Conservation (phyloP, 2,888 invertebrate genomes). For the Ectemnius continuus region DNA sequence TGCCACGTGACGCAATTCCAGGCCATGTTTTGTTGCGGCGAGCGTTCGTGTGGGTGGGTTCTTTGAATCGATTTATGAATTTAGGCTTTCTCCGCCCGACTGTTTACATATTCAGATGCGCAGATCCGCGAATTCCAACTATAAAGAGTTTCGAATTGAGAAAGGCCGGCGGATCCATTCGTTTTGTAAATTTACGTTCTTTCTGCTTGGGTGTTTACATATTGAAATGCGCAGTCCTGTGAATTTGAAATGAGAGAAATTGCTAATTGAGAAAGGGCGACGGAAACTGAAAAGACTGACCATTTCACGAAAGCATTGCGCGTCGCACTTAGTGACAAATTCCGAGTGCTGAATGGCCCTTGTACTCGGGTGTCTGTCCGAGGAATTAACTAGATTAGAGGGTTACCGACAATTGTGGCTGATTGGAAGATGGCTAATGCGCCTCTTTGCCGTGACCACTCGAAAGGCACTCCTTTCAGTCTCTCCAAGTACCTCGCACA, state of each 20-base stretch:
- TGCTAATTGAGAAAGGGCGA: not conserved
- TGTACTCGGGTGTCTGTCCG: slow-evolving; percentile 18
- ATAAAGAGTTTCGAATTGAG: not conserved
- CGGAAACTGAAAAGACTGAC: not conserved
- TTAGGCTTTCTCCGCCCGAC: too few relatives aligned
- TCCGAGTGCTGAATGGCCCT: slow-evolving; percentile 27
- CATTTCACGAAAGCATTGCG: slow-evolving; percentile 40
- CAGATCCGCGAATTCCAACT: not conserved
- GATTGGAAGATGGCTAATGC: slow-evolving; percentile 41
- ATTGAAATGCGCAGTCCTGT: too few relatives aligned
- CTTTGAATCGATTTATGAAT: too few relatives aligned
- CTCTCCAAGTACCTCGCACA: slow-evolving; percentile 9
- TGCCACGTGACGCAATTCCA: slow-evolving; percentile 34
- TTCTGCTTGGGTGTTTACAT: too few relatives aligned
- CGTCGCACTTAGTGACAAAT: slow-evolving; percentile 25
- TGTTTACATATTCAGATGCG: too few relatives aligned
- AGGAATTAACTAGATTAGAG: slow-evolving; percentile 50
- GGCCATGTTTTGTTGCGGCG: not conserved
- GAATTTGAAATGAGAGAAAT: not conserved
- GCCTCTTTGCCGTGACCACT: slow-evolving; percentile 27
- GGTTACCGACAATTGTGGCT: slow-evolving; percentile 50
- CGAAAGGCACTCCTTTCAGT: slow-evolving; percentile 43
- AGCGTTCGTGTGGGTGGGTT: too few relatives aligned
- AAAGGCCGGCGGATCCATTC: not conserved
- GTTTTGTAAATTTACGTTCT: too few relatives aligned